phyloP scores from a whole-genome alignment of 2,888 invertebrate species.

The Bombylius discolor region DNA sequence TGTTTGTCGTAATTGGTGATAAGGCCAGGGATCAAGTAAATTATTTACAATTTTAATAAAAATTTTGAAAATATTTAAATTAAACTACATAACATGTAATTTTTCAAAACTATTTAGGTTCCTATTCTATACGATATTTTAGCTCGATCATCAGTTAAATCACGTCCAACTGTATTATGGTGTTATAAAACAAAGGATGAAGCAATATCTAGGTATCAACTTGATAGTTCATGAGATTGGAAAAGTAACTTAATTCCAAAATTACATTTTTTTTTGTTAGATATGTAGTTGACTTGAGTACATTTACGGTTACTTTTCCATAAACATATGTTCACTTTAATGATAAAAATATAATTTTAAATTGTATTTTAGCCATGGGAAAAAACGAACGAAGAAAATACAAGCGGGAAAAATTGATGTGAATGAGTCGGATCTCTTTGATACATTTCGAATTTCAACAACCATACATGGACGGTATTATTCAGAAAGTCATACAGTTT shows the following conservation, averaged over 20 bases:
- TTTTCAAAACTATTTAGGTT: slow-evolving; percentile 50
- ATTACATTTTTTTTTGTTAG: background rate
- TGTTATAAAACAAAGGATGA: slow-evolving; percentile 93
- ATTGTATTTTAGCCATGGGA: slow-evolving; percentile 58
- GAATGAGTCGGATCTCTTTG: slow-evolving; percentile 93
- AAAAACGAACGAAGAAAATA: slow-evolving; percentile 87
- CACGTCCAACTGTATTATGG: slow-evolving; percentile 91
- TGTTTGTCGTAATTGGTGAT: slow-evolving; percentile 92
- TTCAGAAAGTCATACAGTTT: slow-evolving; percentile 91
- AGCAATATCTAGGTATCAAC: slow-evolving; percentile 63
- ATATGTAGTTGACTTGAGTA: slow-evolving; percentile 15
- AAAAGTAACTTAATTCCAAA: no score
- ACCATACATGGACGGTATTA: slow-evolving; percentile 96
- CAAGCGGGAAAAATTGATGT: slow-evolving; percentile 77
- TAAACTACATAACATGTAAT: no score
- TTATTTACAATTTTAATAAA: no score
- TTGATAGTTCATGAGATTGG: no score
- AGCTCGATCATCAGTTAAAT: slow-evolving; percentile 84
- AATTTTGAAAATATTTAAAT: no score
- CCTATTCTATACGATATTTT: slow-evolving; percentile 96
- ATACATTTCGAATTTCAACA: slow-evolving; percentile 88
- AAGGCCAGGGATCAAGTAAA: slow-evolving; percentile 87
- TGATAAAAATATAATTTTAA: no score
- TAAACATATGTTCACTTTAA: no score
- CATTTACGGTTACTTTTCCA: no score